These are phyloP conservation scores for Drosophila quadrilineata DNA, from an alignment of 1,140 invertebrate genomes.

Conservation along the genomic window DNA sequence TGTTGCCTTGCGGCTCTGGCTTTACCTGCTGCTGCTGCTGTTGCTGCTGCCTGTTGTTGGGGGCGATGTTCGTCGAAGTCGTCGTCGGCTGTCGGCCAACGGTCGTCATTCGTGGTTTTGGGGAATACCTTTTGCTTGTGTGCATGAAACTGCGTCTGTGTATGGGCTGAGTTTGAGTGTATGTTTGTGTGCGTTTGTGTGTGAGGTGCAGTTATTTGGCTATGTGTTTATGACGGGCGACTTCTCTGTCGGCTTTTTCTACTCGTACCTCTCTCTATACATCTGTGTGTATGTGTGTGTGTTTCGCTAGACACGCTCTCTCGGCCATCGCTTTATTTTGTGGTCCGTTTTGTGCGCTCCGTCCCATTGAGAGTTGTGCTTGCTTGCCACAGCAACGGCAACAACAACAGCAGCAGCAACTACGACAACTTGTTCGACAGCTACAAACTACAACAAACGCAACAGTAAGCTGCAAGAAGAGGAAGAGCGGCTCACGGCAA, in stretches of 20 bases:
- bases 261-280: too few relatives aligned
- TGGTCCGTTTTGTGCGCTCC: conserved; percentile 15
- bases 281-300: conserved; percentile 5
- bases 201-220: conserved; percentile 73
- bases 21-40: not conserved
- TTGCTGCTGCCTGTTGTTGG: conserved; percentile 16
- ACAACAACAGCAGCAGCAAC: conserved; percentile 16
- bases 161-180: too few relatives aligned
- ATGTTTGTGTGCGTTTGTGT: conserved; percentile 14
- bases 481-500: conserved; percentile 37
- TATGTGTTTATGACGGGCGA: conserved; percentile 36
- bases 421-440: conserved; percentile 59
- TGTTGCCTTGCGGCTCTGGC: conserved; percentile 8
- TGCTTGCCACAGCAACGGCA: conserved; percentile 45
- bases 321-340: conserved; percentile 22
- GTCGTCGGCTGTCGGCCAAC: conserved; percentile 17
- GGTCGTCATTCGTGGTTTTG: conserved; percentile 57
- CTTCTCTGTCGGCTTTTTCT: too few relatives aligned
- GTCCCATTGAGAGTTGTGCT: conserved; percentile 62
- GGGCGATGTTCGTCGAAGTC: conserved; percentile 25
- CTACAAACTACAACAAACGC: conserved; percentile 35
- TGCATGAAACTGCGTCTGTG: conserved; percentile 26
- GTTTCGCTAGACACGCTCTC: conserved; percentile 23
- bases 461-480: conserved; percentile 33
- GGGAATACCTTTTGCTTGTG: conserved; percentile 69